Conservation (phyloP, 2,888 invertebrate species). For the Lasioglossum pauxillum region DNA sequence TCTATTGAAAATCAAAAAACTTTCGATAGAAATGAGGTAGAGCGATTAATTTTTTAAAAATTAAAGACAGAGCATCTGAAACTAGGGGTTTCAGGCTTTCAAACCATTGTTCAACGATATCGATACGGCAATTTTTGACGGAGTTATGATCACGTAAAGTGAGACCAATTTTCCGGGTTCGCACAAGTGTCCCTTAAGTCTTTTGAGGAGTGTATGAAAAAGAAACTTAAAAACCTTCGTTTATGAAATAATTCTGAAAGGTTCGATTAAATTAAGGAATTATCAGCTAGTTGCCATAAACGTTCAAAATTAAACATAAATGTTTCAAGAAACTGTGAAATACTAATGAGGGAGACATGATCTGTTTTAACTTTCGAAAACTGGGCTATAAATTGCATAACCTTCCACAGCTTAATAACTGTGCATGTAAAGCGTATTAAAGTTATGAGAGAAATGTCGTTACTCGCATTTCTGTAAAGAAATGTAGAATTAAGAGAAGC, state of each 20-base stretch:
- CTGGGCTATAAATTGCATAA: neutral
- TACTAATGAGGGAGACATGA: neutral
- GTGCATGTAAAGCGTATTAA: neutral
- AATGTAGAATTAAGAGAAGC: constrained; percentile 5
- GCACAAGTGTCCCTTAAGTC: too few species aligned
- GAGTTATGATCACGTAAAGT: too few species aligned
- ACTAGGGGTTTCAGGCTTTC: too few species aligned
- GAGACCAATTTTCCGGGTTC: too few species aligned
- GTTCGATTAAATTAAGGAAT: too few species aligned
- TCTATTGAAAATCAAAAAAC: too few species aligned
- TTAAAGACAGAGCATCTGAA: too few species aligned
- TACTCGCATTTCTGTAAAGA: neutral
- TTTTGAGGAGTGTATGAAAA: too few species aligned
- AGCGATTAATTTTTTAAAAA: too few species aligned
- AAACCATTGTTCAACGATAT: too few species aligned
- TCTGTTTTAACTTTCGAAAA: neutral
- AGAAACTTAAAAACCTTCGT: neutral
- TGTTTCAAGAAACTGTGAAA: neutral
- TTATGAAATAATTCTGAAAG: neutral
- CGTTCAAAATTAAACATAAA: neutral
- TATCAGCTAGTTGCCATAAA: neutral
- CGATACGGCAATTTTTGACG: too few species aligned
- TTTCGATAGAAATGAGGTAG: too few species aligned
- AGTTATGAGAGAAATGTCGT: neutral
- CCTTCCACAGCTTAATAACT: neutral